Base-by-base conservation (phyloP, 2,888 invertebrate genomes). In the Andricus curvator region DNA sequence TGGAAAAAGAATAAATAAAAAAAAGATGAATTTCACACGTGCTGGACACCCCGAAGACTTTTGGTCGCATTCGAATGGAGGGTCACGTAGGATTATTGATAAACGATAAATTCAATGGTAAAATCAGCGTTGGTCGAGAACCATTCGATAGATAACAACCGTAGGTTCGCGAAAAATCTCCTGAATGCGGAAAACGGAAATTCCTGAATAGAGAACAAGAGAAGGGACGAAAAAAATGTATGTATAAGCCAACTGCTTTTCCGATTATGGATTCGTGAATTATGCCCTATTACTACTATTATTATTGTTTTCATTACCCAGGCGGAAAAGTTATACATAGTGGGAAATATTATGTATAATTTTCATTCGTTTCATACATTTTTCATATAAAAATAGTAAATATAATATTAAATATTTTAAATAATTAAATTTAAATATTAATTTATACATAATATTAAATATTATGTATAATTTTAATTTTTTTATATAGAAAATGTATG, bases 1-100 rank as follows among this genome's bases (percentile, higher is more conserved):
- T n/a, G 20, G n/a, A 70, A 70, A 66, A 66, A n/a, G n/a, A 41
- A 41, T 33, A n/a, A 41, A 66, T 22, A 33, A 68, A 74, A 78
- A 74, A 48, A 74, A 51, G 62, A 51, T 77, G 33, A 56, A 78
- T 77, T 70, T 70, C 70, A 51, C 70, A 70, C 70, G 70, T 70
- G 44, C 70, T 25, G 48, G n/a, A 70, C 29, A 70, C 1, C 48
- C 68, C 51, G 13, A 51, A 70, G 70, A 51, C 70, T 29, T 70
- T 70, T 33, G 20, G 51, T 29, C 20, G 70, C 11, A 33, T 51
- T 48, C 29, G 29, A 70, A 70, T 70, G 5, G 70, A 33, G 13
- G 29, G 56, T 74, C 74, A 74, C 37, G 74, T 56, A 29, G 56
- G 56, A 60, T 74, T 74, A 74, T 74, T 74, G 74, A 74, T 37